Evolutionary conservation across 2,113 vertebrate genomes (phyloP).

Genomic region (Onychorhynchus coronatus): DNA sequence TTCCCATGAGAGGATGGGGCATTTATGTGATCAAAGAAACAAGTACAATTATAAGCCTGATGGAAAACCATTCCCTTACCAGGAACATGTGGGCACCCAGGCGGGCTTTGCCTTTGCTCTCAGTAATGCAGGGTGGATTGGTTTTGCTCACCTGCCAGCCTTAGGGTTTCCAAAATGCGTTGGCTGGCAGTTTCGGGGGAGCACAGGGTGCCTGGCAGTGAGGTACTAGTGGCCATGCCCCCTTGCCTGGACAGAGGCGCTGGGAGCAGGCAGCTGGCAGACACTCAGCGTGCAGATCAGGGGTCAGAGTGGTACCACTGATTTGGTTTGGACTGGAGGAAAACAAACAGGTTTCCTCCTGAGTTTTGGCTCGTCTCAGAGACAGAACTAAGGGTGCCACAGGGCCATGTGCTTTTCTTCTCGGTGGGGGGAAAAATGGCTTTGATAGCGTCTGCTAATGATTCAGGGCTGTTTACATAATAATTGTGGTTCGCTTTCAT

Average conservation of each 20-base stretch:
- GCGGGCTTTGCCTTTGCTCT: background rate
- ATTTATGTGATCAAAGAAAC: background rate
- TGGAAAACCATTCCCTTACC: background rate
- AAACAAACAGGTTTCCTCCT: background rate
- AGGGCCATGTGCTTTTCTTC: background rate
- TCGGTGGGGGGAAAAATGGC: background rate
- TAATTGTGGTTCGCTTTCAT: slow-evolving; percentile 29
- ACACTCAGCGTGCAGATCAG: accelerated
- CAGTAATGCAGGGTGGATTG: background rate
- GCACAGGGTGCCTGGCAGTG: background rate
- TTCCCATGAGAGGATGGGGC: background rate
- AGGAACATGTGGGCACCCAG: accelerated
- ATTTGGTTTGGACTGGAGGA: background rate
- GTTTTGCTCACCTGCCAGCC: background rate
- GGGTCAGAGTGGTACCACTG: background rate
- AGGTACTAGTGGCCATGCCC: background rate
- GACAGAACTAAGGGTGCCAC: background rate
- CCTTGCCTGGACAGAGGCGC: background rate
- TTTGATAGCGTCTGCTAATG: background rate
- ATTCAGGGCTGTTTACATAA: slow-evolving; percentile 8
- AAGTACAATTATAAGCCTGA: background rate
- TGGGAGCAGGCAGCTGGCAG: background rate
- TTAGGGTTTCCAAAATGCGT: background rate
- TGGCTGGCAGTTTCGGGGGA: background rate
- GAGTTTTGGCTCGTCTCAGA: background rate